These are phyloP conservation scores for Nasalis larvatus DNA, from an alignment of 2,113 vertebrate genomes.

Conservation along the genomic window DNA sequence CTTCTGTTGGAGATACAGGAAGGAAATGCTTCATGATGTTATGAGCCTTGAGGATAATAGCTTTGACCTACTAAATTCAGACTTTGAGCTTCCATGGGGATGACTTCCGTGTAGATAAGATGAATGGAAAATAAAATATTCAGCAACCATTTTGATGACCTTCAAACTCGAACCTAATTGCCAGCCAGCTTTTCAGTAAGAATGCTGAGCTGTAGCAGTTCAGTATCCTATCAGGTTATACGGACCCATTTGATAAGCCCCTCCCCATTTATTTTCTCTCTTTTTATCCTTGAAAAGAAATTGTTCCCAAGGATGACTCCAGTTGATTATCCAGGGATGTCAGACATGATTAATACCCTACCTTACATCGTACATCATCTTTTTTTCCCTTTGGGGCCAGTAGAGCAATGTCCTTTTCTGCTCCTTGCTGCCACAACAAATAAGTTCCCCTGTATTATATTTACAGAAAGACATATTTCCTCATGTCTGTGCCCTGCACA, in stretches of 20 bases:
- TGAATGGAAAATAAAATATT: conserved; percentile 70
- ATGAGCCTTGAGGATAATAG: conserved; percentile 63
- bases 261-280: conserved; percentile 79
- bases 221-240: conserved; percentile 53
- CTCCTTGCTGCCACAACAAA: conserved; percentile 84
- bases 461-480: conserved; percentile 85
- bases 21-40: conserved; percentile 62
- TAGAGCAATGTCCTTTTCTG: conserved; percentile 81
- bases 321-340: conserved; percentile 86
- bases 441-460: conserved; percentile 84
- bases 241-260: conserved; percentile 67
- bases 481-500: conserved; percentile 69
- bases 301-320: conserved; percentile 83
- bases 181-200: conserved; percentile 69
- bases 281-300: conserved; percentile 86
- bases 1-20: conserved; percentile 54
- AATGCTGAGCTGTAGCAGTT: conserved; percentile 65
- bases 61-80: conserved; percentile 68
- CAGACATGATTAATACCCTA: conserved; percentile 86
- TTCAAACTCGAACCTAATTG: conserved; percentile 69
- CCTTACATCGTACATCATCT: conserved; percentile 83
- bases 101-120: conserved; percentile 36
- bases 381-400: conserved; percentile 70
- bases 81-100: conserved; percentile 49
- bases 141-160: conserved; percentile 4